phyloP scores from a whole-genome alignment of 1,140 invertebrate genomes.

The Ceratina calcarata region DNA sequence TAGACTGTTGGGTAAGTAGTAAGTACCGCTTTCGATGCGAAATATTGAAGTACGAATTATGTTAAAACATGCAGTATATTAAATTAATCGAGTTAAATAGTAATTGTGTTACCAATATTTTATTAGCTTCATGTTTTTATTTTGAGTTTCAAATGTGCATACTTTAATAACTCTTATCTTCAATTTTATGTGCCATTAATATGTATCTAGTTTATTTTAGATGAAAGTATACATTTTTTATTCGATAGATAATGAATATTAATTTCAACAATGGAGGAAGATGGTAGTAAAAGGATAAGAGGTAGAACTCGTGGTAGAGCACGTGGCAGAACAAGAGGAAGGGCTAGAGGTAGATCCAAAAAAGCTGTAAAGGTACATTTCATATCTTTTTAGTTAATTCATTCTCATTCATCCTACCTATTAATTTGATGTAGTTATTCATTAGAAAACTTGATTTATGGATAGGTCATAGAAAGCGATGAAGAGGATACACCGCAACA shows the following conservation, averaged over 20 bases:
- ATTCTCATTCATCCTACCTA: background rate
- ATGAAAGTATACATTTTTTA: background rate
- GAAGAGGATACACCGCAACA: constrained; percentile 84
- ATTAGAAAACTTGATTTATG: background rate
- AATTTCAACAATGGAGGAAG: constrained; percentile 74
- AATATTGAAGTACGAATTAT: background rate
- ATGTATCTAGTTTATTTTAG: background rate
- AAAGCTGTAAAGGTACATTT: constrained; percentile 84
- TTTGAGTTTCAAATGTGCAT: background rate
- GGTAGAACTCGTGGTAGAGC: constrained; percentile 82
- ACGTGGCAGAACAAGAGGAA: constrained; percentile 85
- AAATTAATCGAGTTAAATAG: background rate
- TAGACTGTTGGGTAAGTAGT: background rate
- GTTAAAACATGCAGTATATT: background rate
- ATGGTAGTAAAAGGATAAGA: constrained; percentile 77
- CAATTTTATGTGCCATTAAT: background rate
- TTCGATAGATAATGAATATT: constrained; percentile 22
- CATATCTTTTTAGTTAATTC: constrained; percentile 11
- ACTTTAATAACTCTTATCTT: background rate
- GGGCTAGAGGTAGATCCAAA: constrained; percentile 85
- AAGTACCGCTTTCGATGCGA: background rate
- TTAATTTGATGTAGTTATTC: background rate
- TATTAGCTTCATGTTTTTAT: background rate
- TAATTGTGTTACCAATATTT: background rate
- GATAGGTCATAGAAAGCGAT: constrained; percentile 85